Conservation (phyloP, 2,797 vertebrate species). For the Chromobotia macracanthus region DNA sequence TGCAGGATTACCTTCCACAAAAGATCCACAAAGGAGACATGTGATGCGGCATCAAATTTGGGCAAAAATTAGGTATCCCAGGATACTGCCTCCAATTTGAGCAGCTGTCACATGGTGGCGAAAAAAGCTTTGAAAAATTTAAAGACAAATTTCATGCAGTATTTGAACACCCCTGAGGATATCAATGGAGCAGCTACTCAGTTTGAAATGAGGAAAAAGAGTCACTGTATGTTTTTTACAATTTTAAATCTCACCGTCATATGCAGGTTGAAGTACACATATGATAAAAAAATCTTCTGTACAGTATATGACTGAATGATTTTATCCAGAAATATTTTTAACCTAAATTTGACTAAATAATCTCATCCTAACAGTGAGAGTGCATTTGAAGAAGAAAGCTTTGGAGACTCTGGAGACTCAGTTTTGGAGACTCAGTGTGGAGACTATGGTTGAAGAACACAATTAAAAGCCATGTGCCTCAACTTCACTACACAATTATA, state of each 20-base stretch:
- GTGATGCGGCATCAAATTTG: background rate
- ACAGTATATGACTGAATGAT: background rate
- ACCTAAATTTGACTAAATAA: background rate
- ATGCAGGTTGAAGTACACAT: background rate
- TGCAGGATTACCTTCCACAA: background rate
- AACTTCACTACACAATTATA: background rate
- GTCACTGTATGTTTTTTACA: slow-evolving; percentile 4
- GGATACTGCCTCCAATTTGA: background rate
- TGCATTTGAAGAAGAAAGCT: background rate
- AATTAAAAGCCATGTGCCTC: background rate
- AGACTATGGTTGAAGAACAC: too few relatives aligned
- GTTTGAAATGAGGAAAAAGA: slow-evolving; percentile 1
- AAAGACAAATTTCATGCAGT: background rate
- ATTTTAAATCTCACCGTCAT: background rate
- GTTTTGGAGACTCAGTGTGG: too few relatives aligned
- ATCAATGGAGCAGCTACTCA: background rate
- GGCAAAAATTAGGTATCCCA: background rate
- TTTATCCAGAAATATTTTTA: background rate
- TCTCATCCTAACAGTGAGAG: background rate
- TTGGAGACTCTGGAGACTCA: too few relatives aligned
- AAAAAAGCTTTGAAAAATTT: slow-evolving; percentile 25
- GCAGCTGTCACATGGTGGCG: slow-evolving; percentile 12
- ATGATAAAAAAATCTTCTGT: slow-evolving; percentile 8
- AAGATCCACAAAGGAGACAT: slow-evolving; percentile 1
- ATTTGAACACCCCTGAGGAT: slow-evolving; percentile 18